Evolutionary conservation across 1,140 invertebrate genomes (phyloP), one percentile per base, ranked within the genome.

Genomic region (Anagrus nilaparvatae): DNA sequence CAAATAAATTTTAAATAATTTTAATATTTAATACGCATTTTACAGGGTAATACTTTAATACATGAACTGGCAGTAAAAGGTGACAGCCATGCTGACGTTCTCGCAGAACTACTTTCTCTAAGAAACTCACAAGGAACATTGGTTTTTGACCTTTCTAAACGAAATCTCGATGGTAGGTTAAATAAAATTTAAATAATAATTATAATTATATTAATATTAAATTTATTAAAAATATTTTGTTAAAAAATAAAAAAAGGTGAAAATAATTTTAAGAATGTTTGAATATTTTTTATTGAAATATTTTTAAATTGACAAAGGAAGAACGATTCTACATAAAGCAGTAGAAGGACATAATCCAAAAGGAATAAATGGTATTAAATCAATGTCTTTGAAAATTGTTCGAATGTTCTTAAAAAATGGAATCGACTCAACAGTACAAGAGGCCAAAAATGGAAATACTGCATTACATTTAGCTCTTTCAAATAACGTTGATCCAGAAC

Each of bases 161-260:
- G 54, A 13, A 64, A 64, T 40, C 54, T 55, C 32, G 53, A 61
- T n/a, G 61, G 61, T 64, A 46, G 48, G 47, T 23, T 35, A 9
- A n/a, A n/a, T n/a, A n/a, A n/a, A n/a, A n/a, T n/a, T n/a, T n/a
- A n/a, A n/a, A n/a, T n/a, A 14, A 7, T 3, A 5, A 36, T 36
- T n/a, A n/a, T n/a, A n/a, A n/a, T n/a, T n/a, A n/a, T n/a, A 30
- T 35, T 9, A 40, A 42, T 40, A 17, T 30, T 38, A 19, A 8
- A 30, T 33, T 39, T 41, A 16, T 19, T 8, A 25, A 3, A 24
- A 21, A 16, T 23, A 27, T 40, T 28, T 16, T 18, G 4, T 28
- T 39, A 3, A 2, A 30, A 28, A 19, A 13, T 8, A 18, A 35
- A 21, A 19, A 18, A 21, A 12, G 18, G 12, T 28, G 5, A 14